Base-by-base conservation (phyloP, 2,888 invertebrate species). In the Andrena flavipes region DNA sequence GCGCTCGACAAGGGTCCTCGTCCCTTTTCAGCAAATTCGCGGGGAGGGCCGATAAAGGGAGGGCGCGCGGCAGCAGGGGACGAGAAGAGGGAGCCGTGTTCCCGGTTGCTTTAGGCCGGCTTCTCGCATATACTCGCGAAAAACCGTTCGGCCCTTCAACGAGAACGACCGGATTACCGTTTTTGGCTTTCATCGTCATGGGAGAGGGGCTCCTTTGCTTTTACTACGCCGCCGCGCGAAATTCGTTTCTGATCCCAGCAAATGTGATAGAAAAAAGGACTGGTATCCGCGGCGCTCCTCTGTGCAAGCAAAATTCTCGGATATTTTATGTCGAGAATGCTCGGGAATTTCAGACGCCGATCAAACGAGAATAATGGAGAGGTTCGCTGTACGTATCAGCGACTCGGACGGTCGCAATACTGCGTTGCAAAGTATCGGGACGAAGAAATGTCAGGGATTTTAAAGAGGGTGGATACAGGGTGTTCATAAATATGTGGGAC, bases 81-180 rank as follows among this genome's bases (percentile, higher is more conserved):
- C 69, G 69, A 78, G 77, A 68, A 70, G 65, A 23, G 42, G 10
- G 10, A 73, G 49, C 49, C 42, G 23, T 67, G 71, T 65, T 54
- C 59, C 67, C n/a, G 72, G 76, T 77, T 81, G 75, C 76, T 86
- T 88, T 84, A 72, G 71, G 76, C 69, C 68, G 76, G 56, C 81
- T 78, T 86, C 62, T 86, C 62, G 72, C 82, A 33, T 71, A 65
- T 75, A 73, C 69, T 69, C 78, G 71, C 79, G 87, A 72, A 72
- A 83, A 86, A 85, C 79, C 86, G 8, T 82, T 84, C 70, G 78
- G 77, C 68, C 78, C 78, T 84, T 64, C 62, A 77, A 71, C 76
- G 82, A 79, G 86, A 90, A 88, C 89, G 89, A 88, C 82, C 85
- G 87, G 88, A 91, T 91, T 90, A 90, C 85, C 90, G 89, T 90